Conservation (phyloP, 2,797 vertebrate genomes). For the Scleropages formosus region DNA sequence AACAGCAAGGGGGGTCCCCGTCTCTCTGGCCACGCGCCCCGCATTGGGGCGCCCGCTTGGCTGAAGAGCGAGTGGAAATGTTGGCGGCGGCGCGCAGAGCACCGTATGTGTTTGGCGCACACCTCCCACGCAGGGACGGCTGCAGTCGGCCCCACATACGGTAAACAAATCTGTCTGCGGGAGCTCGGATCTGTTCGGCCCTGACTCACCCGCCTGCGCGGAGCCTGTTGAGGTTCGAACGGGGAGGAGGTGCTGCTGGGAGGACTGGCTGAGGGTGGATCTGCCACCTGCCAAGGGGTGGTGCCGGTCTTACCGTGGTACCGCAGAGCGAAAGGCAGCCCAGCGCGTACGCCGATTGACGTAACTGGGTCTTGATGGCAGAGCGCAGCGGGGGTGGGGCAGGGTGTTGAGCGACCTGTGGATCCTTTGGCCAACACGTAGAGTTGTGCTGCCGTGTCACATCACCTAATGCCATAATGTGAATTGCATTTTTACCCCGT, state of each 20-base stretch:
- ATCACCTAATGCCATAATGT: too few species aligned
- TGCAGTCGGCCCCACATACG: conserved; percentile 17
- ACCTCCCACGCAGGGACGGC: conserved; percentile 12
- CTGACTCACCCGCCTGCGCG: conserved; percentile 12
- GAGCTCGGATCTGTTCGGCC: background rate
- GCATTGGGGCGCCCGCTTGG: too few species aligned
- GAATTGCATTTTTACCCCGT: too few species aligned
- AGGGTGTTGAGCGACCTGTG: background rate
- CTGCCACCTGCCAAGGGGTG: too few species aligned
- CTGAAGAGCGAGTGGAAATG: background rate
- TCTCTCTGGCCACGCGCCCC: too few species aligned
- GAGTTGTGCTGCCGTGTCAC: too few species aligned
- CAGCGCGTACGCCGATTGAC: too few species aligned
- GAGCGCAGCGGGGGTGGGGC: background rate
- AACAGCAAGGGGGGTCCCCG: too few species aligned
- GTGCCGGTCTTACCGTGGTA: background rate
- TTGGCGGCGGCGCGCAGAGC: background rate
- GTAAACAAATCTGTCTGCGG: conserved; percentile 25
- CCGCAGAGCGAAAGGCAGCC: too few species aligned
- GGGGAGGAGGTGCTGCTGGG: background rate
- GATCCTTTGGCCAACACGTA: too few species aligned
- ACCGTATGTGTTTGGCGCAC: conserved; percentile 20
- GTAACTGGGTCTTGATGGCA: too few species aligned
- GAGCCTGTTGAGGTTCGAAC: background rate
- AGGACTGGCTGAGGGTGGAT: conserved; percentile 59